Base-by-base conservation (phyloP, 2,888 invertebrate species). In the Gryllus longicercus region DNA sequence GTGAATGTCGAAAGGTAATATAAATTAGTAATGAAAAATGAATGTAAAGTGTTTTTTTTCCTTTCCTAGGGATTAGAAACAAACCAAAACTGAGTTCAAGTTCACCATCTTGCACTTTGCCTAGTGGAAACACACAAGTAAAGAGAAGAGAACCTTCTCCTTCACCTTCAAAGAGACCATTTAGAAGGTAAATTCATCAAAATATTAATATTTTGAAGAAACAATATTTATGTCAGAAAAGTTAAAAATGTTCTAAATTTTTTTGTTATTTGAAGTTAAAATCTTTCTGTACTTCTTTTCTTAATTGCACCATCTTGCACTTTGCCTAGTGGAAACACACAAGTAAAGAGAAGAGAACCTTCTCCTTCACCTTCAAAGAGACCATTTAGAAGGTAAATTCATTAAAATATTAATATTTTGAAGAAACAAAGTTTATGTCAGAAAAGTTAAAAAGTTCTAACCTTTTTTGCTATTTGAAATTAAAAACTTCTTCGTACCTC, bases 301-400 rank as follows among this genome's bases (percentile, higher is more conserved):
- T 23, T n/a, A 23, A 21, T 51, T 50, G 51, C 77, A 21, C 77
- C 77, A 77, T 51, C 77, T 50, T 63, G 63, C n/a, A 63, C n/a
- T 63, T n/a, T 63, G 14, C 63, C 77, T 50, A 23, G 75, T 49
- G 21, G 78, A 14, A 79, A 50, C 21, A 50, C 49, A 38, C 78
- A 79, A 16, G 23, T 63, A 18, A 63, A 63, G n/a, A 63, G 16
- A 63, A 63, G 63, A 63, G 63, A 49, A 21, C 75, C 49, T 5
- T 49, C 78, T 11, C 74, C 78, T n/a, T 79, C 78, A 49, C 78
- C 78, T 38, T n/a, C n/a, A 16, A 79, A 79, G 50, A 79, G 50
- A 51, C 49, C 49, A 75, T 74, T 74, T 74, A 16, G 49, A 3
- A 74, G 21, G 78, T 79, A 79, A 49, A 49, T 49, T 18, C 16